Percentiles rank a stretch among this genome's conserved stretches.
phyloP scores from a whole-genome alignment of 2,113 vertebrate genomes.

The Peucedramus taeniatus region DNA sequence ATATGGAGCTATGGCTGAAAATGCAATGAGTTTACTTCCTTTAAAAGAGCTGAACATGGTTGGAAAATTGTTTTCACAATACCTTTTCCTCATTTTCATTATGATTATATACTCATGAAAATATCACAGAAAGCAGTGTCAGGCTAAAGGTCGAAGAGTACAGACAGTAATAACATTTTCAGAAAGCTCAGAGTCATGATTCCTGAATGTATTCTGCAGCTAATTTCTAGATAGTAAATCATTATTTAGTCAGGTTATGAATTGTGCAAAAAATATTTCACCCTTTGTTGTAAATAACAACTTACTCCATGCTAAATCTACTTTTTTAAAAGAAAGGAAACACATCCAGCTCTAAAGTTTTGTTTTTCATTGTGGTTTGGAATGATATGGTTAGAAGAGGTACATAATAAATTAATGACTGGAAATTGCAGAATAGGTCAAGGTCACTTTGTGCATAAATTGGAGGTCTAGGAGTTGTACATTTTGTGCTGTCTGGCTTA shows the following conservation, averaged over 20 bases:
- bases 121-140: neutral
- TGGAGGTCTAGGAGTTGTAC: slow-evolving; percentile 23
- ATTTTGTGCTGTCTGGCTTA: slow-evolving; percentile 31
- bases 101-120: neutral
- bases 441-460: slow-evolving; percentile 48
- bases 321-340: slow-evolving; percentile 18
- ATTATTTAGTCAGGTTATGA: neutral
- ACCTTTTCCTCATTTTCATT: neutral
- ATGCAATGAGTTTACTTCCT: neutral
- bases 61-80: neutral
- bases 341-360: neutral
- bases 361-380: slow-evolving; percentile 26
- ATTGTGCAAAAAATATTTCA: neutral
- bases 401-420: slow-evolving; percentile 50
- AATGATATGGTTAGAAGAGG: neutral
- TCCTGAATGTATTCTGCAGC: neutral
- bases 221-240: neutral
- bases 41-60: neutral
- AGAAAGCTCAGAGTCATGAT: neutral
- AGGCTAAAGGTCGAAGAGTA: neutral
- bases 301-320: neutral
- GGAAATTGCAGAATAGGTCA: slow-evolving; percentile 60
- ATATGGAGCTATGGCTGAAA: neutral
- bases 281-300: neutral
- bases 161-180: neutral